Base-by-base conservation (phyloP, 2,113 vertebrate species). In the Ictalurus furcatus region DNA sequence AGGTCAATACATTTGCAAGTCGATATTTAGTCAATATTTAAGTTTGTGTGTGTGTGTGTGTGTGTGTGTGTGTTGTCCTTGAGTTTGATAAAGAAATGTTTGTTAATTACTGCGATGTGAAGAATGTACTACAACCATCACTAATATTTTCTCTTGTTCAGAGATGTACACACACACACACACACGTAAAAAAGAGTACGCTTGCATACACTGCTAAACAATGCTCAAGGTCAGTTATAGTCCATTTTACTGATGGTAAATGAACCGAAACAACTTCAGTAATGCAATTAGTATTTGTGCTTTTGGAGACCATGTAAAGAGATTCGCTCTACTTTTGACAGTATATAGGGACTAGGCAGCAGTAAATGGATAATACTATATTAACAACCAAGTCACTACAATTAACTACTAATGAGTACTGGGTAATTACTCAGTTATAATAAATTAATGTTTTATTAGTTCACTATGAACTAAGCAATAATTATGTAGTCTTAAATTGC, bases 61-160 rank as follows among this genome's bases (percentile, higher is more conserved):
- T 48, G 40, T 48, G 40, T 52, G 40, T 78, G 40, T n/a, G 13
- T n/a, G 23, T 58, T 78, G 56, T 80, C 16, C 40, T 65, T 87
- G 58, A 12, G 30, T 25, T 44, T 65, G 17, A 34, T 14, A 65
- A 87, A 87, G 19, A 59, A 73, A 61, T 37, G 56, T 44, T 65
- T 61, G 28, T 65, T 80, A 87, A 87, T 80, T 87, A 79, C 40
- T n/a, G 40, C 28, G 6, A 28, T 87, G 58, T 52, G 58, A 61
- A 48, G 21, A 30, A 44, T 28, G 34, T 34, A 34, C 34, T 34
- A 1, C 34, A 34, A 34, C 34, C 34, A 34, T 34, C 34, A 34
- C 34, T 34, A 1, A 34, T 34, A 34, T 34, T 34, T 34, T 34
- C 34, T 34, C 34, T 34, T 34, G 34, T 34, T 34, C 34, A 34